phyloP scores from a whole-genome alignment of 2,888 invertebrate species.

The Vandiemenella viatica region DNA sequence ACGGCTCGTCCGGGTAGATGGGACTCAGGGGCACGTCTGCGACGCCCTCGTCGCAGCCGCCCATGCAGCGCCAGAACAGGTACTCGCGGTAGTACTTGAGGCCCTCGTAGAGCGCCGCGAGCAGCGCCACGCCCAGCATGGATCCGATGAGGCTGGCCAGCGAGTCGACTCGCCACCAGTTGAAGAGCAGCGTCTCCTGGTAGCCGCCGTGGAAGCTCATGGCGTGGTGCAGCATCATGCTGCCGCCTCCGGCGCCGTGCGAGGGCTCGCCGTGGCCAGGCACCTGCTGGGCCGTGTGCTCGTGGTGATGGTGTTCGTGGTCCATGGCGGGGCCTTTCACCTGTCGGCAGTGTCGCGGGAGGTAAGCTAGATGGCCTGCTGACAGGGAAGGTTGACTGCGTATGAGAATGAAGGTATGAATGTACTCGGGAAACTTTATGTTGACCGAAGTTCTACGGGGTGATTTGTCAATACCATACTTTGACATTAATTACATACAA shows the following conservation, averaged over 20 bases:
- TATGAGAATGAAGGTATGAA: no score
- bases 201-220: neutral
- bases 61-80: neutral
- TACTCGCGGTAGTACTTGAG: constrained; percentile 31
- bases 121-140: constrained; percentile 33
- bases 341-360: no score
- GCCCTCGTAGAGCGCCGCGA: constrained; percentile 38
- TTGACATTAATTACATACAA: no score
- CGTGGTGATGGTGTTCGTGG: neutral
- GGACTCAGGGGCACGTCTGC: no score
- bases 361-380: no score
- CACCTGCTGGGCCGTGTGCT: neutral
- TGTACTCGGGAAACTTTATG: no score
- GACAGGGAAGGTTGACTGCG: no score
- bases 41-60: neutral
- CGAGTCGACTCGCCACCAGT: constrained; percentile 22
- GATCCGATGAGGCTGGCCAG: constrained; percentile 31
- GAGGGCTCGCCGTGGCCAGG: neutral
- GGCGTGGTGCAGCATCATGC: neutral
- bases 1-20: no score
- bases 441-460: no score
- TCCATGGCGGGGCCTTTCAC: no score
- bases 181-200: constrained; percentile 23
- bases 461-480: no score
- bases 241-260: neutral